Conservation (phyloP, 2,888 invertebrate species). For the Gymnosoma rotundatum region DNA sequence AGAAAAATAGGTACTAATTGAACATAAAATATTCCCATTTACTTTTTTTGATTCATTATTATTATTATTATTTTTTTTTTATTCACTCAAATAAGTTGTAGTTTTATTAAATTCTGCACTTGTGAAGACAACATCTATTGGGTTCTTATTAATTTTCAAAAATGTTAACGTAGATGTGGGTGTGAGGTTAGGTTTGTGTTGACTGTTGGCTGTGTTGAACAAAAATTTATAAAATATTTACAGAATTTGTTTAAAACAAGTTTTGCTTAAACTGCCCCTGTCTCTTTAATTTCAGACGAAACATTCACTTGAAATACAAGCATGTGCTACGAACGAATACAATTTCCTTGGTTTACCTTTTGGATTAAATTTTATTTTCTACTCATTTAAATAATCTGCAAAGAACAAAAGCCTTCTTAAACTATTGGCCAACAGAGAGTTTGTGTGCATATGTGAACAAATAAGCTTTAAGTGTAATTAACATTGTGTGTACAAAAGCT, state of each 20-base stretch:
- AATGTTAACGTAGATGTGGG: no score
- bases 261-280: conserved; percentile 11
- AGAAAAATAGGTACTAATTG: no score
- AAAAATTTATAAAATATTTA: conserved; percentile 60
- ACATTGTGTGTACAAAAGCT: conserved; percentile 26
- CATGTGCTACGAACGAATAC: not conserved
- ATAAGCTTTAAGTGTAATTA: conserved; percentile 54
- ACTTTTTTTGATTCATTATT: no score
- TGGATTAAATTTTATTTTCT: conserved; percentile 34
- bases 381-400: conserved; percentile 28
- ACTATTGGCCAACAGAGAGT: not conserved
- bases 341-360: conserved; percentile 35
- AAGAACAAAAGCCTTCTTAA: conserved; percentile 18
- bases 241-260: conserved; percentile 37
- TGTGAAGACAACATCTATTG: no score
- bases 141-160: no score
- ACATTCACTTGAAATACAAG: conserved; percentile 7
- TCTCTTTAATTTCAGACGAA: not conserved
- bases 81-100: no score
- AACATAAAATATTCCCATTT: no score
- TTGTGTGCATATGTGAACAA: conserved; percentile 1
- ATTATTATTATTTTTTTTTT: no score
- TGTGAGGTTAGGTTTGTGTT: no score
- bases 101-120: no score
- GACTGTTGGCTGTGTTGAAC: not conserved